These are phyloP conservation scores for Maniola jurtina DNA, from an alignment of 1,140 invertebrate species.

Conservation along the genomic window DNA sequence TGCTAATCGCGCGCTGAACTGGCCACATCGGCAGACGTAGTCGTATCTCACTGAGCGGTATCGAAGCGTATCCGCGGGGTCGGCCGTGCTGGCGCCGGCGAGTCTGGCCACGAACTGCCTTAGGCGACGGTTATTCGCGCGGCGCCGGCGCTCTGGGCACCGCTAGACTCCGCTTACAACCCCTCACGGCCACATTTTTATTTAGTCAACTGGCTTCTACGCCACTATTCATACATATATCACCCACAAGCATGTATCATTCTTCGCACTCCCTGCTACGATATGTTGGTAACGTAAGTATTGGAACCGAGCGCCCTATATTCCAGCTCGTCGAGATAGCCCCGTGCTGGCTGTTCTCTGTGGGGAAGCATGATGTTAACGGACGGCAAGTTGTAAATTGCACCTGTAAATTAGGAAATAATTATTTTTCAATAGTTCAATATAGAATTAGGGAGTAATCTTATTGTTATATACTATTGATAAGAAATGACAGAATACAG, in stretches of 20 bases:
- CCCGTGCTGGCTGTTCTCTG: constrained; percentile 21
- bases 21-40: constrained; percentile 10
- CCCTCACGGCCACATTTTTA: constrained; percentile 72
- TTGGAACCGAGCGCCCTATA: constrained; percentile 61
- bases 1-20: constrained; percentile 12
- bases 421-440: neutral
- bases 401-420: neutral
- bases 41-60: constrained; percentile 8
- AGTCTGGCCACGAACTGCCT: constrained; percentile 61
- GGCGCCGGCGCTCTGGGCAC: constrained; percentile 66
- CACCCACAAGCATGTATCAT: constrained; percentile 57
- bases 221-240: constrained; percentile 71
- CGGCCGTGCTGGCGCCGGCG: constrained; percentile 62
- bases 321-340: constrained; percentile 33
- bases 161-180: constrained; percentile 43
- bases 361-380: neutral
- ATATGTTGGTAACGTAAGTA: constrained; percentile 66
- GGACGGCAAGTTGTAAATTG: too few species aligned
- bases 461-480: too few species aligned
- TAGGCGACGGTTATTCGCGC: constrained; percentile 47
- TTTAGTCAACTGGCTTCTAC: constrained; percentile 76
- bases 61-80: constrained; percentile 10
- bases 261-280: constrained; percentile 67
- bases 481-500: constrained; percentile 32
- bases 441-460: too few species aligned